Evolutionary conservation across 2,888 invertebrate genomes (phyloP).

Genomic region (Fragum whitleyi): DNA sequence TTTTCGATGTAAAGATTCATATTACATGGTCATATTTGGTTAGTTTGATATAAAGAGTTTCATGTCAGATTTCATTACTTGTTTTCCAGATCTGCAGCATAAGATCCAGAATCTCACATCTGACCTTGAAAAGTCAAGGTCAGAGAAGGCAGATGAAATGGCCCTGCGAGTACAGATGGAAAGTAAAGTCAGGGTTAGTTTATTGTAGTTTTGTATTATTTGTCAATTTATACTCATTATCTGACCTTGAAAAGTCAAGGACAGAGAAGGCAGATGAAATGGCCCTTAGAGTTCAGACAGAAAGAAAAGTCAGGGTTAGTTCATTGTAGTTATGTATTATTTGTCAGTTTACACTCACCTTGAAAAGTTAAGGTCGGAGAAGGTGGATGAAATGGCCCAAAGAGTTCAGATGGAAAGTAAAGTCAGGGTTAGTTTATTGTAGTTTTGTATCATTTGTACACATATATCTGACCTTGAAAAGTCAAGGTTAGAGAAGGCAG

Average conservation of each 20-base stretch:
- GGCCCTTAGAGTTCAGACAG: slow-evolving; percentile 72
- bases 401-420: slow-evolving; percentile 75
- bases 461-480: no score
- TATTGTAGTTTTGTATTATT: no score
- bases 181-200: slow-evolving; percentile 74
- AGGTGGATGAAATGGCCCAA: slow-evolving; percentile 73
- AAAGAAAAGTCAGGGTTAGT: slow-evolving; percentile 75
- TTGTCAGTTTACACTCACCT: no score
- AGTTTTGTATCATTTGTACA: no score
- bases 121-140: slow-evolving; percentile 73
- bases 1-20: no score
- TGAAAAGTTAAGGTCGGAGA: slow-evolving; percentile 74
- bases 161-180: slow-evolving; percentile 74
- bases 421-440: slow-evolving; percentile 70
- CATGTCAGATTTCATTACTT: no score
- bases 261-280: slow-evolving; percentile 77
- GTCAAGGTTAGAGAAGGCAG: slow-evolving; percentile 75
- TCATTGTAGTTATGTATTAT: no score
- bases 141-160: slow-evolving; percentile 76
- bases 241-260: no score
- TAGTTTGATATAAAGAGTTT: no score
- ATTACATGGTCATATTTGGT: no score
- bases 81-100: slow-evolving; percentile 42
- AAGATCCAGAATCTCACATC: slow-evolving; percentile 67
- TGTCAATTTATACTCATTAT: no score